Conservation (phyloP, 2,888 invertebrate species). For the Protophormia terraenovae region DNA sequence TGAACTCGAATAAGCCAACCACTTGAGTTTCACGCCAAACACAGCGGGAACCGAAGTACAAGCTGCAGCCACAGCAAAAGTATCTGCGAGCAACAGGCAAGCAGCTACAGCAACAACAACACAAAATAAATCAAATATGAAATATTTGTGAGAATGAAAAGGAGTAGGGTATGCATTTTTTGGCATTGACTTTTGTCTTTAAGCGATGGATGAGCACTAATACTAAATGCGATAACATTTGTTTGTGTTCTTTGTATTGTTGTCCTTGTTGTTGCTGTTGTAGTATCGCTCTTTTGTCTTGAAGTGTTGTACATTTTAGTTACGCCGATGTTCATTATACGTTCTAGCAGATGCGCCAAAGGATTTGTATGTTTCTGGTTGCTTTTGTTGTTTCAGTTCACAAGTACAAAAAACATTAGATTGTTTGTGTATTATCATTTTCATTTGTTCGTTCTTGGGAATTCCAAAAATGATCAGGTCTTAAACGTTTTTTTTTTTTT, state of each 20-base stretch:
- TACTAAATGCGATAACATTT: conserved; percentile 20
- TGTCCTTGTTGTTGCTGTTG: conserved; percentile 4
- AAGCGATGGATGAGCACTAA: conserved; percentile 22
- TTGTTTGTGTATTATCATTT: conserved; percentile 3
- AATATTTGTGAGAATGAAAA: background rate
- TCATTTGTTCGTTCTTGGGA: conserved; percentile 50
- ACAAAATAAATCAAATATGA: background rate
- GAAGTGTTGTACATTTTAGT: conserved; percentile 55
- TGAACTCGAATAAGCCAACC: conserved; percentile 52
- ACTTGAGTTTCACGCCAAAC: conserved; percentile 65
- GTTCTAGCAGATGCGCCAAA: conserved; percentile 63
- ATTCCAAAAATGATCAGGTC: conserved; percentile 63
- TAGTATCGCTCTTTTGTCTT: conserved; percentile 32
- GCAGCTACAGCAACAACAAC: background rate
- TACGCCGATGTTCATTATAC: conserved; percentile 48
- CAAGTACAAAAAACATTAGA: conserved; percentile 19
- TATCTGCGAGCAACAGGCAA: background rate
- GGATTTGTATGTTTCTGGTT: conserved; percentile 36
- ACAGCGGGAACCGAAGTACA: conserved; percentile 42
- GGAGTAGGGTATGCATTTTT: conserved; percentile 21
- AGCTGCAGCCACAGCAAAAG: conserved; percentile 4
- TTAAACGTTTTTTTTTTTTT: conserved; percentile 31
- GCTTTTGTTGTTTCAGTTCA: background rate
- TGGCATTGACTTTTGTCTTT: conserved; percentile 59
- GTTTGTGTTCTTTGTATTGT: background rate